A percentile compares a stretch with the other conserved stretches of the same genome.
These are phyloP conservation scores for Itoplectis maculator DNA, from an alignment of 2,888 invertebrate genomes.

Conservation along the genomic window DNA sequence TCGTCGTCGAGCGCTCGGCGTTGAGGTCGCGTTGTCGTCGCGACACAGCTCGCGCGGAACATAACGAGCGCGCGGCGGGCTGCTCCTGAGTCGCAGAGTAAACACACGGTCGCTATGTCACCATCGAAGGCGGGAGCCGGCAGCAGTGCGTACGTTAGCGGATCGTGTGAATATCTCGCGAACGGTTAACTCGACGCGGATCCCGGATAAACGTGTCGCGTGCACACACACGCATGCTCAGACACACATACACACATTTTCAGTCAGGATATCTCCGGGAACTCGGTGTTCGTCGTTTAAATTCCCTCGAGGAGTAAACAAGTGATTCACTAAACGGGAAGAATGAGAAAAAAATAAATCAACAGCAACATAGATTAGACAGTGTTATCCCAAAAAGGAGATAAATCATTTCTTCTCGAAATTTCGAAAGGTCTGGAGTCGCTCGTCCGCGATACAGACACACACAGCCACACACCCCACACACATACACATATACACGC, in stretches of 20 bases:
- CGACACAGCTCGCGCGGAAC: neutral
- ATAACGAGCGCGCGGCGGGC: neutral
- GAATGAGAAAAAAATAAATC: neutral
- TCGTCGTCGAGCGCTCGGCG: no score
- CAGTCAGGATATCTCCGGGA: neutral
- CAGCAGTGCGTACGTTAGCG: conserved; percentile 54
- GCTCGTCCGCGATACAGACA: no score
- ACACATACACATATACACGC: no score
- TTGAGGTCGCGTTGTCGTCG: neutral
- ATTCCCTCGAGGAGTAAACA: neutral
- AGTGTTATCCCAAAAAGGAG: neutral
- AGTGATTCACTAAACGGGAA: conserved; percentile 22
- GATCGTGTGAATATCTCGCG: conserved; percentile 71
- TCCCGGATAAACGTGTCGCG: conserved; percentile 4
- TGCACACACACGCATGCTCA: no score
- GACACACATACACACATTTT: no score
- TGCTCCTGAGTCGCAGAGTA: neutral
- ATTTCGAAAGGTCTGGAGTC: no score
- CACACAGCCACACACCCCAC: no score
- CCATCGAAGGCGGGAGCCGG: conserved; percentile 51
- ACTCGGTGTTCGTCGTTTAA: no score
- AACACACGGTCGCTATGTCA: conserved; percentile 60
- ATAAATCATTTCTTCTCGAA: no score
- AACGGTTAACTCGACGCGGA: conserved; percentile 69
- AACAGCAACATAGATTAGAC: neutral